Conservation (phyloP, 2,888 invertebrate species). For the Apotomis capreana region DNA sequence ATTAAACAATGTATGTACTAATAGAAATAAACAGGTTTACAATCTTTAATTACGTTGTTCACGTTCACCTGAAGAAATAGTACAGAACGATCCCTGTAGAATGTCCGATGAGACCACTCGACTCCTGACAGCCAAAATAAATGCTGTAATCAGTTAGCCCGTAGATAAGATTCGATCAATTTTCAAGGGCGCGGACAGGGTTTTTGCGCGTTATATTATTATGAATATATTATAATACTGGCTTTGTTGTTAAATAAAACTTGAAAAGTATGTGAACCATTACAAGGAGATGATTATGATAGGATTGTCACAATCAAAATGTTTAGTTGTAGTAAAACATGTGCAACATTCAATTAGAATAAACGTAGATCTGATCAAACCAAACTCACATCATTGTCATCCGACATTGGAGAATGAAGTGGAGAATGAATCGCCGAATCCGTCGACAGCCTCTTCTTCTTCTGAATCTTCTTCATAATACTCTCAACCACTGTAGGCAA, state of each 20-base stretch:
- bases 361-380: constrained; percentile 19
- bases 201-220: constrained; percentile 49
- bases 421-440: constrained; percentile 55
- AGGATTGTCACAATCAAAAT: too few relatives aligned
- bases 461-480: constrained; percentile 50
- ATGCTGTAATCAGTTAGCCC: constrained; percentile 63
- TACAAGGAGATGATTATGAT: too few relatives aligned
- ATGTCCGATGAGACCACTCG: constrained; percentile 26
- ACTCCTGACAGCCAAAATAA: constrained; percentile 48
- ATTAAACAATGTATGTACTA: too few relatives aligned
- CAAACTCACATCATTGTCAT: constrained; percentile 52
- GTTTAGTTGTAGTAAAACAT: too few relatives aligned
- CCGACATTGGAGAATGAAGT: constrained; percentile 53
- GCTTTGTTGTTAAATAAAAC: not conserved
- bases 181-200: constrained; percentile 66
- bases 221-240: not conserved
- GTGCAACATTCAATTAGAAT: too few relatives aligned
- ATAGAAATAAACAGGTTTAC: too few relatives aligned
- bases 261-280: too few relatives aligned
- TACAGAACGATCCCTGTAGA: constrained; percentile 4
- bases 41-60: not conserved
- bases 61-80: not conserved
- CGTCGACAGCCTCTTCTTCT: constrained; percentile 55
- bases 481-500: constrained; percentile 63
- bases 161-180: constrained; percentile 67